A percentile compares a stretch with the other conserved stretches of the same genome.
These are phyloP conservation scores for Chromis chromis DNA, from an alignment of 2,797 vertebrate species.

Conservation along the genomic window DNA sequence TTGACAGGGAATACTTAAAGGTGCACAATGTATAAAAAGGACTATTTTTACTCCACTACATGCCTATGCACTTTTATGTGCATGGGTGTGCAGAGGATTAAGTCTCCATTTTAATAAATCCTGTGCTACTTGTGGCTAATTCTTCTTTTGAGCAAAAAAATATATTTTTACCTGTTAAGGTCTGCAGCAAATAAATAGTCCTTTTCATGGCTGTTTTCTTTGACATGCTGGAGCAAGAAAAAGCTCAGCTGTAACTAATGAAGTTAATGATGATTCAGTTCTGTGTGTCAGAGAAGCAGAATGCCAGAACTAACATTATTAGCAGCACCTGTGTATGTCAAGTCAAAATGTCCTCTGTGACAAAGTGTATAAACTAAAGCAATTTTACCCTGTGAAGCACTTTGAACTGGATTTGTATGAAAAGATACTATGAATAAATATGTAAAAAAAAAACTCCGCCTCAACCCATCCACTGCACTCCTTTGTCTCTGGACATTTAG, in stretches of 20 bases:
- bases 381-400: neutral
- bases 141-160: neutral
- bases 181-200: neutral
- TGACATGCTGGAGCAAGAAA: neutral
- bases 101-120: neutral
- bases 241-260: conserved; percentile 24
- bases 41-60: conserved; percentile 3
- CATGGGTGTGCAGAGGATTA: neutral
- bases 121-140: neutral
- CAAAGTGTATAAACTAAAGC: neutral
- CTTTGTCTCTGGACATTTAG: neutral
- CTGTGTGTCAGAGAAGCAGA: conserved; percentile 26
- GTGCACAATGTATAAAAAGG: conserved; percentile 14
- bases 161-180: neutral
- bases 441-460: neutral
- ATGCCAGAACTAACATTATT: conserved; percentile 31
- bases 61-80: neutral
- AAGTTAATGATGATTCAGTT: conserved; percentile 24
- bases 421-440: neutral
- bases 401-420: neutral
- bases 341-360: conserved; percentile 9
- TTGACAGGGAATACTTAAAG: conserved; percentile 42
- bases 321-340: conserved; percentile 25
- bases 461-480: neutral
- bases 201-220: neutral